A percentile compares a stretch with the other conserved stretches of the same genome.
These are phyloP conservation scores for Clitarchus hookeri DNA, from an alignment of 2,888 invertebrate genomes.

Conservation along the genomic window DNA sequence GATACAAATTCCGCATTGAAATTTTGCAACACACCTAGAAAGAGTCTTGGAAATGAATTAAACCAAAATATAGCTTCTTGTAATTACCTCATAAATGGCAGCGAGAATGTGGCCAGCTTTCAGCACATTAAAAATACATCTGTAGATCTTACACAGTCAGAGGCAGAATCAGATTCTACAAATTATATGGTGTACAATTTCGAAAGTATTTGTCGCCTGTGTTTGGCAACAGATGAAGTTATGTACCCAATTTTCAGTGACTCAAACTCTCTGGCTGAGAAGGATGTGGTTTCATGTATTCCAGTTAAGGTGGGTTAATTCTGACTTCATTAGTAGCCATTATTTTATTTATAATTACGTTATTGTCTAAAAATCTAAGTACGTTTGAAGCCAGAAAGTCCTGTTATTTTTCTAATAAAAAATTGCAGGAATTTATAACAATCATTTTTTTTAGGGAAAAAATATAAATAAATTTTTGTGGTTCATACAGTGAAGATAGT, in stretches of 20 bases:
- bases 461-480: too few relatives aligned
- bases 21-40: background rate
- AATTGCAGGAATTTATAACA: too few relatives aligned
- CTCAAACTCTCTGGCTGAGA: background rate
- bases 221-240: background rate
- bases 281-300: background rate
- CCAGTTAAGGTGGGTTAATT: background rate
- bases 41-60: background rate
- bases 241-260: constrained; percentile 14
- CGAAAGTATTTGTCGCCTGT: background rate
- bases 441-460: too few relatives aligned
- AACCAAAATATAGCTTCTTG: background rate
- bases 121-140: background rate
- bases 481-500: too few relatives aligned
- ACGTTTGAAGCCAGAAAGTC: too few relatives aligned
- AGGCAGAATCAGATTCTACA: background rate
- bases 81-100: background rate
- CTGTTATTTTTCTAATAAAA: too few relatives aligned
- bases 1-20: background rate
- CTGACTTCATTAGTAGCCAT: too few relatives aligned
- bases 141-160: background rate
- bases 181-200: background rate
- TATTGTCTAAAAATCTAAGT: too few relatives aligned
- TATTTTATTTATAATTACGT: too few relatives aligned
- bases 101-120: background rate